These are phyloP conservation scores for Sinella curviseta DNA, from an alignment of 1,140 invertebrate genomes.

Conservation along the genomic window DNA sequence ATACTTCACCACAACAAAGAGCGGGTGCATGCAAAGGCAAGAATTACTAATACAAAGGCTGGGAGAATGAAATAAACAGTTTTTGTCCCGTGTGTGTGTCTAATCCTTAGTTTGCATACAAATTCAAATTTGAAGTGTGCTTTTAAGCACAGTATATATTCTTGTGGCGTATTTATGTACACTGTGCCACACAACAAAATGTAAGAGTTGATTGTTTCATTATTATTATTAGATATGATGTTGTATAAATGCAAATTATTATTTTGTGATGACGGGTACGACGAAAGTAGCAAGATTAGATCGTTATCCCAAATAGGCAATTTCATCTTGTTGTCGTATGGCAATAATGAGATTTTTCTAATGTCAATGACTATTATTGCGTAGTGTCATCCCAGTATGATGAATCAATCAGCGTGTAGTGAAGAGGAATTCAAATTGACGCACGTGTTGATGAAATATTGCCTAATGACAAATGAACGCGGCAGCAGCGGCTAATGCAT, in stretches of 20 bases:
- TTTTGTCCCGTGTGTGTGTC: neutral
- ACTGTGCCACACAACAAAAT: too few relatives aligned
- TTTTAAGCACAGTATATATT: neutral
- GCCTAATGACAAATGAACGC: too few relatives aligned
- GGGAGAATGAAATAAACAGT: neutral
- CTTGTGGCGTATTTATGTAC: neutral
- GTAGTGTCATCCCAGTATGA: neutral
- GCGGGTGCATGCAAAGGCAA: neutral
- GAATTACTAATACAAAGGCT: neutral
- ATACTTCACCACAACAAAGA: neutral
- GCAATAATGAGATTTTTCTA: neutral
- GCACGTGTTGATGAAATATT: neutral
- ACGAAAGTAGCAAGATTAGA: too few relatives aligned
- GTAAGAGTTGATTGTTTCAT: neutral
- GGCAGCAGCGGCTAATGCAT: too few relatives aligned
- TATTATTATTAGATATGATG: too few relatives aligned
- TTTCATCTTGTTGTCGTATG: neutral
- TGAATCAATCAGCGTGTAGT: neutral
- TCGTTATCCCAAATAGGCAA: neutral
- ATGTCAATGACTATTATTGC: neutral
- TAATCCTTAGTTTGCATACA: neutral
- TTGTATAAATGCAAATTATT: too few relatives aligned
- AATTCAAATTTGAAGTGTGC: constrained; percentile 2
- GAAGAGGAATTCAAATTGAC: neutral
- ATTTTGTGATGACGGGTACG: too few relatives aligned